phyloP scores from a whole-genome alignment of 53 echinoderm and acorn worm genomes.

The Zoroaster sp. region DNA sequence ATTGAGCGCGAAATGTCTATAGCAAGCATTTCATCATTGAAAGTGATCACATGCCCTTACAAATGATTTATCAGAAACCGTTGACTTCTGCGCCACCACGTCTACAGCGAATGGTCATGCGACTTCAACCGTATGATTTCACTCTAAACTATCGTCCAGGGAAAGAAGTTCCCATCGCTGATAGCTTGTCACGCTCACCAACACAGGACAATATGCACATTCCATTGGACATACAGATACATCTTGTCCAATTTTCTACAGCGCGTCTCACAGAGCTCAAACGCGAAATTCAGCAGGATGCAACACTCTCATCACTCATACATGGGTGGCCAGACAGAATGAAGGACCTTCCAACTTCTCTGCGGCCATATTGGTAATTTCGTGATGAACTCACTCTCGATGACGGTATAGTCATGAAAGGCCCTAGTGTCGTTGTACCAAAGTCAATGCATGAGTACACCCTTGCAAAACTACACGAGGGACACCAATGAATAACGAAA shows the following conservation, averaged over 20 bases:
- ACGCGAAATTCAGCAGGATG: background rate
- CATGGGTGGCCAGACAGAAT: constrained; percentile 61
- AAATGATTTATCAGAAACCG: constrained; percentile 70
- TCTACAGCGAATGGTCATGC: constrained; percentile 67
- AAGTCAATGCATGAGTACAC: constrained; percentile 1
- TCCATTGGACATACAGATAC: constrained; percentile 33
- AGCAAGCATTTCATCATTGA: constrained; percentile 67
- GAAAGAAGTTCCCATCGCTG: constrained; percentile 42
- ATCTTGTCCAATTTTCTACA: constrained; percentile 17
- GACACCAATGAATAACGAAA: constrained; percentile 46
- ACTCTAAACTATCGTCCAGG: constrained; percentile 44
- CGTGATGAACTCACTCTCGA: constrained; percentile 53
- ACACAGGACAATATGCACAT: background rate
- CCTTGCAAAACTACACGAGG: constrained; percentile 56
- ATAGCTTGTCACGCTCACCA: constrained; percentile 53
- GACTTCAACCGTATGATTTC: constrained; percentile 59
- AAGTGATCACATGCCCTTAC: constrained; percentile 70
- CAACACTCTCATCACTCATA: constrained; percentile 9
- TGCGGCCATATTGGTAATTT: constrained; percentile 50
- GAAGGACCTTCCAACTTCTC: constrained; percentile 40
- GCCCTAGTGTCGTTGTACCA: constrained; percentile 20
- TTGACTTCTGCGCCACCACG: constrained; percentile 62
- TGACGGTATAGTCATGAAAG: constrained; percentile 53
- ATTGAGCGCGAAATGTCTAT: constrained; percentile 63
- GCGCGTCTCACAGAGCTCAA: constrained; percentile 9